Conservation (phyloP, 2,797 vertebrate genomes). For the Darevskia nairensis region DNA sequence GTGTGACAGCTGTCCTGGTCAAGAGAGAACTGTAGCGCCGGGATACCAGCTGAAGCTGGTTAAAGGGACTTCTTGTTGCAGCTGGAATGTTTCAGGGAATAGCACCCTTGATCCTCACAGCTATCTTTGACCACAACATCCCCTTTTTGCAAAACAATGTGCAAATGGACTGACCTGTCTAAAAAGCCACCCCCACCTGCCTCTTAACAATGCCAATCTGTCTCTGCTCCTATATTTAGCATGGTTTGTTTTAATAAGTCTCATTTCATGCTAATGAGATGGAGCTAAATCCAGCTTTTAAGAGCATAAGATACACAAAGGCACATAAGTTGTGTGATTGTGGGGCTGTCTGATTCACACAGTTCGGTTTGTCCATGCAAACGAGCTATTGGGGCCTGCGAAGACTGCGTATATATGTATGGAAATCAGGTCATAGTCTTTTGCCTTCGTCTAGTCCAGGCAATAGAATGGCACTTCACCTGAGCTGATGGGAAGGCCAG, state of each 20-base stretch:
- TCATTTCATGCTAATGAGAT: constrained; percentile 42
- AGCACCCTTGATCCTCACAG: not conserved
- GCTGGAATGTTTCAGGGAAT: not conserved
- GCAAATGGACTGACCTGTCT: not conserved
- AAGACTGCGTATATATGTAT: not conserved
- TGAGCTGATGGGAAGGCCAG: not conserved
- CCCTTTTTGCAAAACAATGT: not conserved
- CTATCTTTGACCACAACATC: not conserved
- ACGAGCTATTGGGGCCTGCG: not conserved
- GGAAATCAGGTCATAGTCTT: not conserved
- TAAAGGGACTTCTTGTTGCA: not conserved
- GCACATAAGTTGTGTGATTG: not conserved
- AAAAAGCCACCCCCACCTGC: constrained; percentile 29
- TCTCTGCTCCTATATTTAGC: constrained; percentile 65
- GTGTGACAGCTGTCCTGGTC: no score
- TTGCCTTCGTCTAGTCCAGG: not conserved
- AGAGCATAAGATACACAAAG: constrained; percentile 19
- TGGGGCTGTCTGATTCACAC: not conserved
- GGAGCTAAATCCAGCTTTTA: constrained; percentile 29
- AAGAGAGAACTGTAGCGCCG: not conserved
- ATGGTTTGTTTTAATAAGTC: constrained; percentile 64
- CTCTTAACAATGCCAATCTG: constrained; percentile 26
- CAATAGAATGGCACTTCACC: not conserved
- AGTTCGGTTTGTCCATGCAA: not conserved
- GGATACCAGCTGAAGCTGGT: not conserved